phyloP scores from a whole-genome alignment of 2,888 invertebrate genomes.

The Dryobota labecula region DNA sequence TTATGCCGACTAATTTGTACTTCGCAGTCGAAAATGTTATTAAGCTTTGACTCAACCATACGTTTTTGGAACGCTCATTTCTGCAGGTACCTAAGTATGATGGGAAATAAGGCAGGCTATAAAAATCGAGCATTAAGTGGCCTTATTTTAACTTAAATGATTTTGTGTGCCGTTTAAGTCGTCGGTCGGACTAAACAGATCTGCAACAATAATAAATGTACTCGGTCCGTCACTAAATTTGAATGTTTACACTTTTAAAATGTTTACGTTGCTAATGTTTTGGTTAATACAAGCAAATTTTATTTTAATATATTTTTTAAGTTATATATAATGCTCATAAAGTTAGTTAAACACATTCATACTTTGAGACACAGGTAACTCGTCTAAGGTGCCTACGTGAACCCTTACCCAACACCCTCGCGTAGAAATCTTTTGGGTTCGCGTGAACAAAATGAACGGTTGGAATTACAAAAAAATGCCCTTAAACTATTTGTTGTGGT shows the following conservation, averaged over 20 bases:
- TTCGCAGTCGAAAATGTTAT: conserved; percentile 72
- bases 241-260: conserved; percentile 70
- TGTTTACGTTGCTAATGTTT: conserved; percentile 69
- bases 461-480: conserved; percentile 85
- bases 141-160: conserved; percentile 74
- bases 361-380: conserved; percentile 54
- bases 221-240: conserved; percentile 67
- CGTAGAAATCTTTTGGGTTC: conserved; percentile 72
- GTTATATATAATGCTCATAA: conserved; percentile 21
- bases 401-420: conserved; percentile 60
- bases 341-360: conserved; percentile 12
- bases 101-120: conserved; percentile 73
- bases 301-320: conserved; percentile 52
- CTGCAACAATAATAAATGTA: conserved; percentile 69
- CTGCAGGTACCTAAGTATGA: conserved; percentile 77
- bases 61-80: conserved; percentile 77
- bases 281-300: conserved; percentile 68
- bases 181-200: conserved; percentile 71
- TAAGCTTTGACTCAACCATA: conserved; percentile 76
- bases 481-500: conserved; percentile 89
- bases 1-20: conserved; percentile 80
- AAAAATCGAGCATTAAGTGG: conserved; percentile 75
- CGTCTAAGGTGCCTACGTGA: conserved; percentile 42
- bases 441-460: conserved; percentile 85
- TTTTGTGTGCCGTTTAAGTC: conserved; percentile 72